Conservation (phyloP, 2,888 invertebrate genomes). For the Limulus polyphemus region DNA sequence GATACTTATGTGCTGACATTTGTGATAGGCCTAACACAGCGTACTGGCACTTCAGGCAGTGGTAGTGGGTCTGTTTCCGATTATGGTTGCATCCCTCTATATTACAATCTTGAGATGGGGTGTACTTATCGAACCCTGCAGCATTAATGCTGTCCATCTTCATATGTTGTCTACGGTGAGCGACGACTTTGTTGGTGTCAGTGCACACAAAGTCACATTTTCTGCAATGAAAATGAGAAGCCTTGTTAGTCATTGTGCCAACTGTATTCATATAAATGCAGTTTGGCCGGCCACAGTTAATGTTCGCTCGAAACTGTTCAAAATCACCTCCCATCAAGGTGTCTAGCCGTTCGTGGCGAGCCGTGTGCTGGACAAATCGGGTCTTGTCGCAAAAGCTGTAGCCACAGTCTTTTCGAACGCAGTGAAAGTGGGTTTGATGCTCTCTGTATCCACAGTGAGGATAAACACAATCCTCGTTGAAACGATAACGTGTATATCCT, state of each 20-base stretch:
- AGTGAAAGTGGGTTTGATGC: slow-evolving; percentile 93
- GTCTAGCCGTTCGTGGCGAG: slow-evolving; percentile 81
- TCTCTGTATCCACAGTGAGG: slow-evolving; percentile 80
- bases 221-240: slow-evolving; percentile 89
- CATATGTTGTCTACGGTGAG: slow-evolving; percentile 82
- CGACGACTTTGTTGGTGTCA: slow-evolving; percentile 78
- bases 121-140: slow-evolving; percentile 87
- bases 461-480: slow-evolving; percentile 83
- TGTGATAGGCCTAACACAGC: slow-evolving; percentile 84
- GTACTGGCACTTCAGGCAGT: slow-evolving; percentile 81
- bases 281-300: slow-evolving; percentile 67
- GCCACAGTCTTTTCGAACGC: slow-evolving; percentile 81
- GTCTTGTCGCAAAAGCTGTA: slow-evolving; percentile 95
- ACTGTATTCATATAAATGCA: slow-evolving; percentile 52
- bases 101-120: slow-evolving; percentile 44
- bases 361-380: slow-evolving; percentile 84
- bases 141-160: slow-evolving; percentile 85
- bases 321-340: slow-evolving; percentile 92
- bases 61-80: slow-evolving; percentile 90
- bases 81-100: slow-evolving; percentile 63
- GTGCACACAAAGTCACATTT: slow-evolving; percentile 92
- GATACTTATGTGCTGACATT: slow-evolving; percentile 83
- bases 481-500: slow-evolving; percentile 74
- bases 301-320: slow-evolving; percentile 80
- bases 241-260: slow-evolving; percentile 59